Conservation (phyloP, 2,113 vertebrate species). For the Urocynchramus pylzowi region DNA sequence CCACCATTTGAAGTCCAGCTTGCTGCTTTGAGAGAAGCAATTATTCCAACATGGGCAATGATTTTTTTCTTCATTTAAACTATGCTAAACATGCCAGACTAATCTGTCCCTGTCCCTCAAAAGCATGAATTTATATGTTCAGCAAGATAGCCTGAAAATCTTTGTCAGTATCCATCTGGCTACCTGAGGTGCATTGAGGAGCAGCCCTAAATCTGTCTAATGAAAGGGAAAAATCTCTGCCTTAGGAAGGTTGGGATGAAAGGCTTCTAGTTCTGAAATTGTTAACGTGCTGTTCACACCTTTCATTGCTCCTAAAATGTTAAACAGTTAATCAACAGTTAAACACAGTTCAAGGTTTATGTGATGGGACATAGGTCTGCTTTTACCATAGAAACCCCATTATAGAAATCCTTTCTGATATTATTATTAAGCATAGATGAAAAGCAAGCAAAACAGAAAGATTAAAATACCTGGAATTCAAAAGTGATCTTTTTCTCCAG, state of each 20-base stretch:
- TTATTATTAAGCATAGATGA: constrained; percentile 27
- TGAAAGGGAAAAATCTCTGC: neutral
- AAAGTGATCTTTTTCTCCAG: neutral
- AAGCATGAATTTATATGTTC: neutral
- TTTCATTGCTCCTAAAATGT: neutral
- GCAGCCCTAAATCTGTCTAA: neutral
- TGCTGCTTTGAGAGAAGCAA: neutral
- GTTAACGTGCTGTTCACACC: neutral
- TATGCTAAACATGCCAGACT: neutral
- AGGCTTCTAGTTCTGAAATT: neutral
- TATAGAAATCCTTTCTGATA: neutral
- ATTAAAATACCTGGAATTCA: constrained; percentile 28
- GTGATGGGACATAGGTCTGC: neutral
- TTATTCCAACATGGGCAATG: neutral
- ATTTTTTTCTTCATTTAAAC: neutral
- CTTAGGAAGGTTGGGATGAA: neutral
- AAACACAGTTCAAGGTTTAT: neutral
- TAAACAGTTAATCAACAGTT: constrained; percentile 41
- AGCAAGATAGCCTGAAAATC: neutral
- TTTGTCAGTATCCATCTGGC: neutral
- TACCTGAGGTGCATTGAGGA: neutral
- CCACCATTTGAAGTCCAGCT: neutral
- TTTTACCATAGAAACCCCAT: constrained; percentile 30
- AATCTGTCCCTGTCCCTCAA: neutral
- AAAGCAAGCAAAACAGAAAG: constrained; percentile 15